Evolutionary conservation across 1,140 invertebrate genomes (phyloP), one percentile per base, ranked within the genome.

Genomic region (Orius laevigatus): DNA sequence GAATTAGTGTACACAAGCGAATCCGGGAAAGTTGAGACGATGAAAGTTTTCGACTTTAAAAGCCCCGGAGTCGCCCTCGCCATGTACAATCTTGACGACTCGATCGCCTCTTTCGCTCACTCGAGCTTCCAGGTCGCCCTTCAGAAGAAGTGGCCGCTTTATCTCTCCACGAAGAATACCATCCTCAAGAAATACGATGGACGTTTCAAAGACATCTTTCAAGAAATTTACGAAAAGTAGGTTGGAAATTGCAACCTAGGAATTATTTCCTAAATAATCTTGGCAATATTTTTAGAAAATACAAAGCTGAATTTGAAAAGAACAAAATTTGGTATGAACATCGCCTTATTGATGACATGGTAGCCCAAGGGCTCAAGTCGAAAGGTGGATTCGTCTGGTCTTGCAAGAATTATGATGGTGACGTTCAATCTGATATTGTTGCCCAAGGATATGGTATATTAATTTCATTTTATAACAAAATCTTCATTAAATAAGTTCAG

Each of bases 291-390:
- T 50, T 38, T 55, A 85, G 81, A 49, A 62, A 81, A 2, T 92
- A 90, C 68, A 80, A 84, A 64, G 62, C 66, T 36, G 60, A 82
- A 47, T 92, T 78, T 67, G 82, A 90, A 54, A 73, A 71, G 5
- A 70, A 71, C 10, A 78, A 78, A 42, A 88, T 90, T 54, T 89
- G 82, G 81, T 91, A 92, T 62, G 88, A 92, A 64, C 88, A 92
- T 65, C 71, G 88, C n/a, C 66, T 91, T 18, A 91, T 91, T 59
- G 88, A 92, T 63, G 88, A 92, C 59, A 90, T 89, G 84, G 87
- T 92, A 16, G 88, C 88, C 8, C 86, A 91, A 64, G 79, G 75
- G 5, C 67, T 92, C 41, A 92, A 92, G 66, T 80, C 82, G 15
- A 74, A 73, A 34, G 86, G 86, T 47, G 84, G 83, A n/a, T 90